A percentile compares a stretch with the other conserved stretches of the same genome.
phyloP scores from a whole-genome alignment of 1,140 invertebrate species.

The Papilio dardanus region DNA sequence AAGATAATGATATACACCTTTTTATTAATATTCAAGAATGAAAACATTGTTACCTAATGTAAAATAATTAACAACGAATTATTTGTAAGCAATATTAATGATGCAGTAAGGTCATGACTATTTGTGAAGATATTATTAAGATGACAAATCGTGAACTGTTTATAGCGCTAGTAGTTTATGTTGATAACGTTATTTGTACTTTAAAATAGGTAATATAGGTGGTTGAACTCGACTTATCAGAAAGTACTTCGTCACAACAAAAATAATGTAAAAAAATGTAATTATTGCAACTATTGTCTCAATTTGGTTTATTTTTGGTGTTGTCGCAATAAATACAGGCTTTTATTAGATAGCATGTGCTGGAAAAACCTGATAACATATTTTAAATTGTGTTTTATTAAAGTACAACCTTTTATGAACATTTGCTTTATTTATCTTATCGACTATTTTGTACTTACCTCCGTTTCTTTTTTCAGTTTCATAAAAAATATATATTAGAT shows the following conservation, averaged over 20 bases:
- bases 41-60: too few relatives aligned
- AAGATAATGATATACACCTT: too few relatives aligned
- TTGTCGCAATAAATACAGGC: background rate
- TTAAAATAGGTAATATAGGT: background rate
- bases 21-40: too few relatives aligned
- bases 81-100: background rate
- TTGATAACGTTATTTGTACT: constrained; percentile 8
- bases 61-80: too few relatives aligned
- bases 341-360: constrained; percentile 19
- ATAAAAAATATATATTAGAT: background rate
- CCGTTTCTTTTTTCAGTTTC: background rate
- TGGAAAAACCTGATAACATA: background rate
- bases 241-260: background rate
- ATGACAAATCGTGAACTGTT: background rate
- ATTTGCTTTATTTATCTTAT: constrained; percentile 17
- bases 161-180: background rate
- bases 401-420: background rate
- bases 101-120: background rate
- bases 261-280: background rate
- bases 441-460: background rate
- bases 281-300: background rate
- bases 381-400: background rate
- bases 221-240: constrained; percentile 9
- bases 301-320: background rate
- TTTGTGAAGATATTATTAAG: background rate